phyloP scores from a whole-genome alignment of 1,140 invertebrate species.

The Drosophila eugracilis region DNA sequence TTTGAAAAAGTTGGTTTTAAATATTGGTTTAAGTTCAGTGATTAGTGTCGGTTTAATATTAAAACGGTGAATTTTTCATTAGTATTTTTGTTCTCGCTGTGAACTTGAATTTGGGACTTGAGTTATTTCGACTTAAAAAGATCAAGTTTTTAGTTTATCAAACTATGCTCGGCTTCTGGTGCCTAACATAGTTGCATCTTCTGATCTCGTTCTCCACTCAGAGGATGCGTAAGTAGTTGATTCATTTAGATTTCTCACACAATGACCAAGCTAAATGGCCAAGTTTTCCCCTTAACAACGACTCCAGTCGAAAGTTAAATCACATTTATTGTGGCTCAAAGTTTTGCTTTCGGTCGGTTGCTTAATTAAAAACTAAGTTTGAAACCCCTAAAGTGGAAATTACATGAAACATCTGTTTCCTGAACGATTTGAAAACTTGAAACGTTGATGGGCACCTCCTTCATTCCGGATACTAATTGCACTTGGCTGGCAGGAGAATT shows the following conservation, averaged over 20 bases:
- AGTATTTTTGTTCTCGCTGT: neutral
- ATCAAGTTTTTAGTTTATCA: neutral
- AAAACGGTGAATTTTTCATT: neutral
- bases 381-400: constrained; percentile 21
- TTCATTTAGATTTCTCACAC: constrained; percentile 15
- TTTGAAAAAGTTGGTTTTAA: constrained; percentile 23
- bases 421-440: constrained; percentile 21
- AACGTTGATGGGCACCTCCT: neutral
- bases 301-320: constrained; percentile 22
- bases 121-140: neutral
- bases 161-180: neutral
- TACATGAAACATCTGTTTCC: constrained; percentile 39
- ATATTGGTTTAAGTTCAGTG: neutral
- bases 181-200: constrained; percentile 2
- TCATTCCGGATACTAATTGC: constrained; percentile 30
- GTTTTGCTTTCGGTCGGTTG: constrained; percentile 3
- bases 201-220: constrained; percentile 6
- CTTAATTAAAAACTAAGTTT: constrained; percentile 50
- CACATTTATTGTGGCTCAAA: constrained; percentile 24
- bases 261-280: constrained; percentile 10
- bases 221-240: constrained; percentile 36
- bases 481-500: constrained; percentile 2
- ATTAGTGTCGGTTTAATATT: neutral
- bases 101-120: neutral
- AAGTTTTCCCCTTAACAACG: constrained; percentile 1